A percentile compares a stretch with the other conserved stretches of the same genome.
These are phyloP conservation scores for Ceratitis capitata DNA, from an alignment of 1,140 invertebrate genomes.

Conservation along the genomic window DNA sequence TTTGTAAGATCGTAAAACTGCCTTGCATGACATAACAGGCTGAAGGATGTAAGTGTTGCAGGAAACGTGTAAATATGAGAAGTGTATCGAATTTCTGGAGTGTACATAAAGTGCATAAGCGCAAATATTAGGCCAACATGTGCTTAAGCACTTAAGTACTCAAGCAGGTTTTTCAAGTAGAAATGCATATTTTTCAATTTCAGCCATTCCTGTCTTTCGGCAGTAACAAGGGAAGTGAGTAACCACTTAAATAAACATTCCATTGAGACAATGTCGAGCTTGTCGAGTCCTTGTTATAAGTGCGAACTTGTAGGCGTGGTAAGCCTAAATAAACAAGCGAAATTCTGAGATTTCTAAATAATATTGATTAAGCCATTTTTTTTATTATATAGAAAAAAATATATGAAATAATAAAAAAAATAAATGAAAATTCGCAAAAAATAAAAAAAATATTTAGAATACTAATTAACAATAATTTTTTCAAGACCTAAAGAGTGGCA, in stretches of 20 bases:
- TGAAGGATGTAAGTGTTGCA: constrained; percentile 10
- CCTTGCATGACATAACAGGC: too few species aligned
- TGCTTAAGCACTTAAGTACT: not conserved
- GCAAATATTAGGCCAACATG: not conserved
- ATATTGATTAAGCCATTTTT: too few species aligned
- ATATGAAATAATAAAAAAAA: too few species aligned
- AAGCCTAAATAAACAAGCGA: not conserved
- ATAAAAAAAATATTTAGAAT: too few species aligned
- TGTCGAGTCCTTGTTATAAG: not conserved
- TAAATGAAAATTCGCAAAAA: too few species aligned
- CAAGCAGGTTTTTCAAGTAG: not conserved
- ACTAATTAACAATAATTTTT: too few species aligned
- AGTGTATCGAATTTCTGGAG: not conserved
- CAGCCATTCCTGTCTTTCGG: not conserved
- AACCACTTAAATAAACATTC: constrained; percentile 14
- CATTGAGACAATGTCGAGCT: not conserved
- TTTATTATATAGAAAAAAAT: too few species aligned
- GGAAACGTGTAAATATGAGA: constrained; percentile 12
- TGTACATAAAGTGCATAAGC: not conserved
- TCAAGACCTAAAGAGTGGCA: too few species aligned
- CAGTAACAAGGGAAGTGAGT: not conserved
- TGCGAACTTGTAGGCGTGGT: not conserved
- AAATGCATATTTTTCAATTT: not conserved
- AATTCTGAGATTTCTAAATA: too few species aligned
- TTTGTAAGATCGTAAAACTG: constrained; percentile 10